A percentile compares a stretch with the other conserved stretches of the same genome.
These are phyloP conservation scores for Apotomis capreana DNA, from an alignment of 2,888 invertebrate genomes.

Conservation along the genomic window DNA sequence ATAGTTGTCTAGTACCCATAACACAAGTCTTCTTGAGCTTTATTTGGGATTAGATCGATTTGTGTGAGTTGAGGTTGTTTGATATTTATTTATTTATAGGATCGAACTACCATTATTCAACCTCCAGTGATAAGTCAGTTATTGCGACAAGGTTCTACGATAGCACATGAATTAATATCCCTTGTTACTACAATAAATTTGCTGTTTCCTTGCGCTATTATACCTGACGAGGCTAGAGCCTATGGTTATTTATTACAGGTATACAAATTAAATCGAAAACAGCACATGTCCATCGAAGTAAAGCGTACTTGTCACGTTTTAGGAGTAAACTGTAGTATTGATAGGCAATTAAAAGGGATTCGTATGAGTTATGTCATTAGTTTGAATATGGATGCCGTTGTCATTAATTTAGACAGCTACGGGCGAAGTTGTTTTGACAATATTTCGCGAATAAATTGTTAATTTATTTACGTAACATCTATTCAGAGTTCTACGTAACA, in stretches of 20 bases:
- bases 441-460: neutral
- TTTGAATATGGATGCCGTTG: slow-evolving; percentile 21
- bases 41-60: no score
- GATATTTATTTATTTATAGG: no score
- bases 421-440: neutral
- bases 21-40: no score
- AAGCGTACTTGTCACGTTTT: neutral
- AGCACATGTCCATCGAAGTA: neutral
- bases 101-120: no score
- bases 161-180: neutral
- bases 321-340: neutral
- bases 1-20: no score
- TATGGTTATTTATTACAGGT: slow-evolving; percentile 18
- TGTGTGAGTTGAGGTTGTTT: no score
- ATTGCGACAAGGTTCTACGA: no score
- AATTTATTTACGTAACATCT: neutral
- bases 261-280: neutral
- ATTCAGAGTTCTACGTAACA: no score
- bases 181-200: slow-evolving; percentile 1
- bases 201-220: neutral
- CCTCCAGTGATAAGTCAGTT: no score
- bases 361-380: slow-evolving; percentile 18
- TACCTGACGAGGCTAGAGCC: slow-evolving; percentile 14
- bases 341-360: slow-evolving; percentile 14
- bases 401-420: neutral